Evolutionary conservation across 1,140 invertebrate species (phyloP).

Genomic region (Gonatopus flavifemur): DNA sequence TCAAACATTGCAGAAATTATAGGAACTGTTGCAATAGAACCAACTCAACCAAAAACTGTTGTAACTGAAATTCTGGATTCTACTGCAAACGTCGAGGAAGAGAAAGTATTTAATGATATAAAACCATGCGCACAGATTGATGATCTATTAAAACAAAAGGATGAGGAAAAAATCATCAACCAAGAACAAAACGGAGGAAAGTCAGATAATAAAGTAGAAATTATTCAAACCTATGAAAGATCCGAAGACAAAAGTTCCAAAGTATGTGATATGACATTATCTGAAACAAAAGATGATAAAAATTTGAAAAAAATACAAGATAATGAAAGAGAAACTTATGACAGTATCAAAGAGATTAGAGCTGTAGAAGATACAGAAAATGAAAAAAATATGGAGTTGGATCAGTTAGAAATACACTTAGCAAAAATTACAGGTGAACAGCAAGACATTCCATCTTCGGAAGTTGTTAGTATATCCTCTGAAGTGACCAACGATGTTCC

Average conservation of each 20-base stretch:
- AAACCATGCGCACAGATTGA: no score
- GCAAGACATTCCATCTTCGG: conserved; percentile 26
- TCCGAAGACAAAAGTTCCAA: no score
- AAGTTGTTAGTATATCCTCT: conserved; percentile 32
- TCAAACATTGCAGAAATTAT: conserved; percentile 55
- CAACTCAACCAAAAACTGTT: conserved; percentile 35
- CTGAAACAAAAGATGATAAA: no score
- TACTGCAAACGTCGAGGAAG: conserved; percentile 6
- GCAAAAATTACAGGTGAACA: conserved; percentile 41
- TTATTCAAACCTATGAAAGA: no score
- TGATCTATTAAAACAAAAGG: no score
- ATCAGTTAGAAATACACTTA: conserved; percentile 35
- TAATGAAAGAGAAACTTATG: conserved; percentile 15
- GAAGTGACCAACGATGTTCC: conserved; percentile 32
- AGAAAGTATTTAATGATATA: conserved; percentile 15
- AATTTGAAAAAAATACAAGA: conserved; percentile 16
- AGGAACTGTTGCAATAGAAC: conserved; percentile 44
- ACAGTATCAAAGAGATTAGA: conserved; percentile 14
- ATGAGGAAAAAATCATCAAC: no score
- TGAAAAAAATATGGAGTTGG: conserved; percentile 25
- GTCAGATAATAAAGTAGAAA: no score
- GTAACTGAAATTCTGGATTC: conserved; percentile 20
- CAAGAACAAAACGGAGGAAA: not conserved
- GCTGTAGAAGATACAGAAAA: conserved; percentile 20
- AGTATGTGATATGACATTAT: no score